Percentiles rank a stretch among this genome's conserved stretches.
phyloP scores from a whole-genome alignment of 2,113 vertebrate species.

The Fregata magnificens region DNA sequence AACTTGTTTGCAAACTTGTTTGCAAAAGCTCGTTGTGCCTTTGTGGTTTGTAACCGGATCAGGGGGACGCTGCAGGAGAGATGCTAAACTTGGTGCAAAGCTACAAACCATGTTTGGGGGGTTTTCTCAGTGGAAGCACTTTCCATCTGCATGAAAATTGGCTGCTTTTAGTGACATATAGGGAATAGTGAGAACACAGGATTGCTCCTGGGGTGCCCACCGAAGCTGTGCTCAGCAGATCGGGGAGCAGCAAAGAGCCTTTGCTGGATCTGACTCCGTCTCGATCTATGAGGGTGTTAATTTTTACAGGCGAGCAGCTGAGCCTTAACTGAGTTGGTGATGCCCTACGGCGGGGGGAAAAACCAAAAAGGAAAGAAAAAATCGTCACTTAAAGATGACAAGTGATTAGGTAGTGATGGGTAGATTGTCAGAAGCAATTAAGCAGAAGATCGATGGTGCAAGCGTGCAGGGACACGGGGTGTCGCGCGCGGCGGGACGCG shows the following conservation, averaged over 20 bases:
- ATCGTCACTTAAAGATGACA: not conserved
- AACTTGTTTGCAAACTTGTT: not conserved
- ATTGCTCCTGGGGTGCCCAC: not conserved
- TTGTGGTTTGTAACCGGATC: not conserved
- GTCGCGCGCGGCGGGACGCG: accelerated
- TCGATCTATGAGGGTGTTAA: not conserved
- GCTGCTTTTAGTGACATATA: not conserved
- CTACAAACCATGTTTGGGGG: not conserved
- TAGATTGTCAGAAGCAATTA: not conserved
- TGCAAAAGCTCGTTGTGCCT: not conserved
- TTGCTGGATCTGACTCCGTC: accelerated
- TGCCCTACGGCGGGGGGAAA: too few relatives aligned
- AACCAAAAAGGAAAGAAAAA: not conserved
- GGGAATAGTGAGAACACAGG: not conserved
- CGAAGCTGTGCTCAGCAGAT: not conserved
- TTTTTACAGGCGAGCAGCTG: not conserved
- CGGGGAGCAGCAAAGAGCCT: not conserved
- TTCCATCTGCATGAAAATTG: not conserved
- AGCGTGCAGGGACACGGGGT: not conserved
- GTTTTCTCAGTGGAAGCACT: not conserved
- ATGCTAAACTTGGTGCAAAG: not conserved
- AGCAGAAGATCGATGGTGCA: not conserved
- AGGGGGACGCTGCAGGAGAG: not conserved
- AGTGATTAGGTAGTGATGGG: not conserved
- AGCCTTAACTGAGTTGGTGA: not conserved